Conservation (phyloP, 2,797 vertebrate species). For the Esox lucius region DNA sequence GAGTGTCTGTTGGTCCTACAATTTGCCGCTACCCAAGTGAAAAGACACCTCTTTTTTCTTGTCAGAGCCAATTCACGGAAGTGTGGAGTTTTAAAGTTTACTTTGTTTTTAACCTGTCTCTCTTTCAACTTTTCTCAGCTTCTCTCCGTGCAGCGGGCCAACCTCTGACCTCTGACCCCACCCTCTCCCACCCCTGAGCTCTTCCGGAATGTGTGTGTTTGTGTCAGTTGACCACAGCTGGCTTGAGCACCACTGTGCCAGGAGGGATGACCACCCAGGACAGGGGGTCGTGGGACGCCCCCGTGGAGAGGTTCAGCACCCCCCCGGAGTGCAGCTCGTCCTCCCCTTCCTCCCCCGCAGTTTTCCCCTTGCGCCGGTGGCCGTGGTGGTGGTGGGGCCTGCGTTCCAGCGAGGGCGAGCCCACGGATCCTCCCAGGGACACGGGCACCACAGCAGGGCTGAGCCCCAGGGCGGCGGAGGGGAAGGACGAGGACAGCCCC, state of each 20-base stretch:
- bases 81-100: slow-evolving; percentile 25
- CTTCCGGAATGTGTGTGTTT: slow-evolving; percentile 66
- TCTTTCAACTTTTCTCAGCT: slow-evolving; percentile 15
- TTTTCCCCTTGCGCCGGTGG: slow-evolving; percentile 60
- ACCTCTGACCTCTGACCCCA: slow-evolving; percentile 47
- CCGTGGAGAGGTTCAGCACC: slow-evolving; percentile 88
- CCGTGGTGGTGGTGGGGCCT: slow-evolving; percentile 60
- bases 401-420: slow-evolving; percentile 51
- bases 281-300: slow-evolving; percentile 81
- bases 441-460: slow-evolving; percentile 82
- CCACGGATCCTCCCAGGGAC: slow-evolving; percentile 38
- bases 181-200: slow-evolving; percentile 62
- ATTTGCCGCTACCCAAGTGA: slow-evolving; percentile 24
- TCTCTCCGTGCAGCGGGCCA: slow-evolving; percentile 52
- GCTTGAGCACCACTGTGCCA: slow-evolving; percentile 90
- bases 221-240: slow-evolving; percentile 92
- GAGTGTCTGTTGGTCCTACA: slow-evolving; percentile 57
- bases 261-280: slow-evolving; percentile 95
- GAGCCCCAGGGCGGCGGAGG: slow-evolving; percentile 44
- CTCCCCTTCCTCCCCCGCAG: slow-evolving; percentile 70
- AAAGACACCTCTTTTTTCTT: slow-evolving; percentile 43
- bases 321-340: slow-evolving; percentile 73
- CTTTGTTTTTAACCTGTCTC: not conserved
- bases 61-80: not conserved
- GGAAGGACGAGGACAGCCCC: slow-evolving; percentile 71